Base-by-base conservation (phyloP, 2,888 invertebrate species). In the Tiliacea aurago region DNA sequence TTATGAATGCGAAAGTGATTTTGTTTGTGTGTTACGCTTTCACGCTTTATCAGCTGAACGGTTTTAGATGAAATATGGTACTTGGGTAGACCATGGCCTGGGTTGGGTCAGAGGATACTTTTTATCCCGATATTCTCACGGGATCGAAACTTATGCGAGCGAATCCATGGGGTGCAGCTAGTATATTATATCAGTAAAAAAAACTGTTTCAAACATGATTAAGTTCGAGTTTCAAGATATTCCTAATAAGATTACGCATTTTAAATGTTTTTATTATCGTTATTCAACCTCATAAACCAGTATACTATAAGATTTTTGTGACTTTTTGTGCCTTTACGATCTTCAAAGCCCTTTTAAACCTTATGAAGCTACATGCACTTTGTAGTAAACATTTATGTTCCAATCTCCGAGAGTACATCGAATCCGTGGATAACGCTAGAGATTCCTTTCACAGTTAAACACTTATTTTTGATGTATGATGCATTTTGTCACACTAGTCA, bases 311-410 rank as follows among this genome's bases (percentile, higher is more conserved):
- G 56, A 11, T 51, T 55, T 64, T n/a, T n/a, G n/a, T n/a, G n/a
- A n/a, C n/a, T n/a, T n/a, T n/a, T 81, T 66, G 18, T 47, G 9
- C 37, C n/a, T 70, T 74, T 74, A 68, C 51, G 53, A 65, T 41
- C 33, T 51, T 61, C 43, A 49, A 51, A 66, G 37, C 41, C 23
- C 41, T 55, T 49, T 70, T 70, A 75, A 61, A 63, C 33, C 28
- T 63, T 70, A 70, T 70, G 23, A 59, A 58, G 47, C 63, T 67
- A 43, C 56, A 43, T 80, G 58, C 69, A 78, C 56, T 70, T 65
- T 65, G 73, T 65, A 70, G 65, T 81, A 81, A 80, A 83, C 67
- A 61, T 68, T 62, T 69, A 83, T 76, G 64, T 61, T 37, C 58
- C 80, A 81, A 83, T 83, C 72, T 73, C 45, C 18, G 64, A 64